Conservation (phyloP, 2,888 invertebrate species). For the Muschampia staudingeri region DNA sequence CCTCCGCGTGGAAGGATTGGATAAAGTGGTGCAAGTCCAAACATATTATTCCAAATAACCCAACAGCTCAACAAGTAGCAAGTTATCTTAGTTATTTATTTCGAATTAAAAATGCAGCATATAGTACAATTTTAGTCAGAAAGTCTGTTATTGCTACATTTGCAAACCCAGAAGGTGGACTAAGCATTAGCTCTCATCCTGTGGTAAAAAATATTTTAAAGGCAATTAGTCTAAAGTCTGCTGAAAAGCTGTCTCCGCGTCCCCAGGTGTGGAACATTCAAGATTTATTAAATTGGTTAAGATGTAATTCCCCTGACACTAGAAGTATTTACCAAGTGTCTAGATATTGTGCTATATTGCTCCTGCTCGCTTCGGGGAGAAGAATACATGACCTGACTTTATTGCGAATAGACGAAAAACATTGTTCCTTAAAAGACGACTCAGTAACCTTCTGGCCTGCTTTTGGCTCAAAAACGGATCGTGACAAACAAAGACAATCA, state of each 20-base stretch:
- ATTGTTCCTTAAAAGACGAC: no score
- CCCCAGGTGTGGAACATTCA: constrained; percentile 41
- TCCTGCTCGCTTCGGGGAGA: constrained; percentile 30
- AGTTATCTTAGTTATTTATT: no score
- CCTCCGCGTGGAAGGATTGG: no score
- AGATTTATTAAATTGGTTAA: constrained; percentile 14
- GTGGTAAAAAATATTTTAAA: constrained; percentile 43
- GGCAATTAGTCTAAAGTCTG: constrained; percentile 23
- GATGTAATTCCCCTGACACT: not conserved
- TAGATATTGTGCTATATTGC: constrained; percentile 12
- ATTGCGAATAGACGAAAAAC: not conserved
- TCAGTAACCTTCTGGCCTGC: no score
- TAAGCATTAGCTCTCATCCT: constrained; percentile 38
- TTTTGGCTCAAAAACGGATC: no score
- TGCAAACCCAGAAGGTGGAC: constrained; percentile 29
- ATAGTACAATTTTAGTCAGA: constrained; percentile 46
- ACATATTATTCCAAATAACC: no score
- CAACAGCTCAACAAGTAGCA: no score
- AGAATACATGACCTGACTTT: constrained; percentile 41
- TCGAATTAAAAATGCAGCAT: constrained; percentile 20
- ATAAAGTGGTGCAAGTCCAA: no score
- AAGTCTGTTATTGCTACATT: constrained; percentile 52
- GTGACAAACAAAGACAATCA: no score
- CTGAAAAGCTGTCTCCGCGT: not conserved
- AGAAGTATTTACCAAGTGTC: constrained; percentile 38